These are phyloP conservation scores for Phymanthus crucifer DNA, from an alignment of 92 coral and sea anemone genomes.

Conservation along the genomic window DNA sequence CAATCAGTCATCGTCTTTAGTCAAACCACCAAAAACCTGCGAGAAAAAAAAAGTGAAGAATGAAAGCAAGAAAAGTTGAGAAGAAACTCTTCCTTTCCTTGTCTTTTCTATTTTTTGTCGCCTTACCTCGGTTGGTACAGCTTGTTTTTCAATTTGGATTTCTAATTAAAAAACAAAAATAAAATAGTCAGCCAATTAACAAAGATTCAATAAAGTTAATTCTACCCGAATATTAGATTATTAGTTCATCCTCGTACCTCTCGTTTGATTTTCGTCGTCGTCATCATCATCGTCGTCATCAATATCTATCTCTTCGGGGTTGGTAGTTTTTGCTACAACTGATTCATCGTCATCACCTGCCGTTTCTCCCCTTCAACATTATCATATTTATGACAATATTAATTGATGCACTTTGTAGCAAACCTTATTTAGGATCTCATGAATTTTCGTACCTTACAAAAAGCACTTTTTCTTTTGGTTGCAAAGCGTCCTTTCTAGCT, in stretches of 20 bases:
- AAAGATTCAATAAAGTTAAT: not conserved
- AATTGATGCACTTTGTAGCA: not conserved
- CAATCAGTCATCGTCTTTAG: slow-evolving; percentile 42
- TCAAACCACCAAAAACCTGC: slow-evolving; percentile 76
- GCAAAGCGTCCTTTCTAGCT: slow-evolving; percentile 65
- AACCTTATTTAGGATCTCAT: not conserved
- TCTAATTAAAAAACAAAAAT: slow-evolving; percentile 45
- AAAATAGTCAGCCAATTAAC: not conserved
- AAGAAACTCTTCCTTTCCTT: not conserved
- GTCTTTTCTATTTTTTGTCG: not conserved
- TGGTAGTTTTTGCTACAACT: slow-evolving; percentile 61
- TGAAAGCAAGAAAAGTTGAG: not conserved
- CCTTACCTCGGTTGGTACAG: slow-evolving; percentile 77
- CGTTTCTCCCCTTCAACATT: slow-evolving; percentile 85
- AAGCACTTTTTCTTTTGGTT: slow-evolving; percentile 82
- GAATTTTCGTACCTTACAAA: slow-evolving; percentile 79
- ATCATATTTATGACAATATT: too few species aligned
- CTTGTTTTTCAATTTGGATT: slow-evolving; percentile 84
- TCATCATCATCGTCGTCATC: slow-evolving; percentile 97
- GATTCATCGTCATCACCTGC: slow-evolving; percentile 62
- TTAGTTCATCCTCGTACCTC: not conserved
- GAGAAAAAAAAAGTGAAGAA: not conserved
- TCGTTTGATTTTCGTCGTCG: slow-evolving; percentile 33
- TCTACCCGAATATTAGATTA: not conserved
- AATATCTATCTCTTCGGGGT: slow-evolving; percentile 96